Evolutionary conservation across 2,888 invertebrate species (phyloP).

Genomic region (Leptopilina drosophilae): DNA sequence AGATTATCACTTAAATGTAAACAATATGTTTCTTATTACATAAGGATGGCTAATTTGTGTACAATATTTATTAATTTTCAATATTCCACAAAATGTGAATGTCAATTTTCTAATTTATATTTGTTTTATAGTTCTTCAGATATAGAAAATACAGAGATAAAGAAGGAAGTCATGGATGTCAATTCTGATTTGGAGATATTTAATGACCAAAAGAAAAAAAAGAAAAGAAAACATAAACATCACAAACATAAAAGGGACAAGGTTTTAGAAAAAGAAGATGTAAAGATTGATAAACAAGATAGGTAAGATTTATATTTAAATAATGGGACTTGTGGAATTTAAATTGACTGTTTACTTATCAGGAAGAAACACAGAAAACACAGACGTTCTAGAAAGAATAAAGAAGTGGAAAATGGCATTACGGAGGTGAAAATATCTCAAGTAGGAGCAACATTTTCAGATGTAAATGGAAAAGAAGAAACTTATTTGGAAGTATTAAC

Average conservation of each 20-base stretch:
- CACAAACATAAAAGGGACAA: slow-evolving; percentile 75
- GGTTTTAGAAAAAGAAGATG: slow-evolving; percentile 67
- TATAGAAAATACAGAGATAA: slow-evolving; percentile 68
- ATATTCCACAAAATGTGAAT: slow-evolving; percentile 36
- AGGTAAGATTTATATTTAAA: slow-evolving; percentile 56
- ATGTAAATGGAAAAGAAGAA: slow-evolving; percentile 71
- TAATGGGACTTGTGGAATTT: background rate
- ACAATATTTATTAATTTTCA: too few species aligned
- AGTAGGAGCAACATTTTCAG: slow-evolving; percentile 61
- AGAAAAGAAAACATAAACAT: slow-evolving; percentile 75
- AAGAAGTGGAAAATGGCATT: slow-evolving; percentile 70
- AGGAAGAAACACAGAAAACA: slow-evolving; percentile 75
- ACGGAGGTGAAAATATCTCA: slow-evolving; percentile 64
- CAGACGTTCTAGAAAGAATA: slow-evolving; percentile 69
- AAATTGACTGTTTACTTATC: background rate
- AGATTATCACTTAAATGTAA: too few species aligned
- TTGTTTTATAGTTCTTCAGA: slow-evolving; percentile 67
- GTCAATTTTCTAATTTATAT: background rate
- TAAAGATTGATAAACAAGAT: slow-evolving; percentile 66
- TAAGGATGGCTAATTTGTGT: too few species aligned
- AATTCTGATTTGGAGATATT: slow-evolving; percentile 68
- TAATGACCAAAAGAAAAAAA: slow-evolving; percentile 70
- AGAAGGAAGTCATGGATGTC: slow-evolving; percentile 64
- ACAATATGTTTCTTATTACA: too few species aligned
- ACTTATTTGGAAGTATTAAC: slow-evolving; percentile 70